phyloP scores from a whole-genome alignment of 2,113 vertebrate species.

The Xiphorhynchus elegans region DNA sequence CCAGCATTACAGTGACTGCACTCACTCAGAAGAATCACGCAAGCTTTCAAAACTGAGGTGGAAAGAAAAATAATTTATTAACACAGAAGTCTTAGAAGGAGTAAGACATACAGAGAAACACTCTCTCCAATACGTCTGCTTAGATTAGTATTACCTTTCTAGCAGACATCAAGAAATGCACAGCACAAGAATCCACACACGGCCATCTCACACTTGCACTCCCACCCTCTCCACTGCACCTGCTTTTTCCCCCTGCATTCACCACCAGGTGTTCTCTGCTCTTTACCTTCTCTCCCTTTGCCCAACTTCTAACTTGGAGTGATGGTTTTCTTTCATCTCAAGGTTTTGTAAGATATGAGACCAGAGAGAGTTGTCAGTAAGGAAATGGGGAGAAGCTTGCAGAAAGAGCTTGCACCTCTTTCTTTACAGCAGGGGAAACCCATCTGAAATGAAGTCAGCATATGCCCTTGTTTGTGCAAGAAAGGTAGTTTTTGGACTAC shows the following conservation, averaged over 20 bases:
- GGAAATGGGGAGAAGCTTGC: background rate
- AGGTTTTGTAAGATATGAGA: background rate
- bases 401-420: background rate
- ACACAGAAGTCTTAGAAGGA: background rate
- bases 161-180: background rate
- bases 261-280: background rate
- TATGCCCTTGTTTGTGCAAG: background rate
- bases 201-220: background rate
- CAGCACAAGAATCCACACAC: background rate
- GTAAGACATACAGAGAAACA: background rate
- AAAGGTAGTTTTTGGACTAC: background rate
- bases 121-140: background rate
- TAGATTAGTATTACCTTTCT: background rate
- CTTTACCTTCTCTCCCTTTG: background rate
- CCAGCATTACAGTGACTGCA: fast-evolving
- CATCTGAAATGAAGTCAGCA: background rate
- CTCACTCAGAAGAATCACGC: fast-evolving
- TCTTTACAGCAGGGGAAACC: background rate
- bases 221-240: background rate
- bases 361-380: background rate
- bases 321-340: background rate
- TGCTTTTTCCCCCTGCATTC: background rate
- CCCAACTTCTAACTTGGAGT: background rate
- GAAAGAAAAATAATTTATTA: background rate
- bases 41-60: background rate